Base-by-base conservation (phyloP, 2,888 invertebrate genomes). In the Latrodectus hesperus region DNA sequence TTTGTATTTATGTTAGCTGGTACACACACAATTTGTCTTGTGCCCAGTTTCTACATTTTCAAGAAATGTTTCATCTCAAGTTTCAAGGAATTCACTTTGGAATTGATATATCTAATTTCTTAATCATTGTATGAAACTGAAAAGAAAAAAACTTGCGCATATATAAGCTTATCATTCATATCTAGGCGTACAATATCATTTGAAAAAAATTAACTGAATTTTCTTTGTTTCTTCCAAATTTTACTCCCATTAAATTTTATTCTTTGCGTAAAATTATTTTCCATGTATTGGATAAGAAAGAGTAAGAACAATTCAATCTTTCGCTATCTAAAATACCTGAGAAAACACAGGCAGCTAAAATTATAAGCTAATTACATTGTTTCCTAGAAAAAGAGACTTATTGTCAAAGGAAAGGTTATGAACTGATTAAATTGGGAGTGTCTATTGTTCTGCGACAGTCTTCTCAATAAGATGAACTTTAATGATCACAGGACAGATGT, bases 371-470 rank as follows among this genome's bases (percentile, higher is more conserved):
- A 52, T 60, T 60, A n/a, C 55, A 81, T 81, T 81, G 81, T 81
- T 12, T n/a, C 26, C 38, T n/a, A 49, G 64, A 71, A 65, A 65
- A 17, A 72, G 49, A 64, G 12, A 14, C 52, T 77, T 77, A 67
- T 67, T 67, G 74, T 81, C 81, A 26, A 65, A 53, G 71, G 17
- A 65, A 26, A 73, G 81, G 67, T 81, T 81, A 67, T 22, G 74
- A 81, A 71, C 83, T 75, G 52, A 64, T 71, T 76, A 76, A 79
- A 79, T 71, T 26, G 60, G 71, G 79, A 60, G 76, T 17, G 74
- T 22, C 76, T 68, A 86, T 86, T 86, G 85, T 86, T 80, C 76
- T n/a, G 12, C 8, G 9, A 78, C 55, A 16, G n/a, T 51, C 60
- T 60, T 78, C 72, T 79, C 49, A 79, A 86, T 70, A 68, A 52